Evolutionary conservation across 1,140 invertebrate species (phyloP), one percentile per base, ranked within the genome.

Genomic region (Contarinia nasturtii): DNA sequence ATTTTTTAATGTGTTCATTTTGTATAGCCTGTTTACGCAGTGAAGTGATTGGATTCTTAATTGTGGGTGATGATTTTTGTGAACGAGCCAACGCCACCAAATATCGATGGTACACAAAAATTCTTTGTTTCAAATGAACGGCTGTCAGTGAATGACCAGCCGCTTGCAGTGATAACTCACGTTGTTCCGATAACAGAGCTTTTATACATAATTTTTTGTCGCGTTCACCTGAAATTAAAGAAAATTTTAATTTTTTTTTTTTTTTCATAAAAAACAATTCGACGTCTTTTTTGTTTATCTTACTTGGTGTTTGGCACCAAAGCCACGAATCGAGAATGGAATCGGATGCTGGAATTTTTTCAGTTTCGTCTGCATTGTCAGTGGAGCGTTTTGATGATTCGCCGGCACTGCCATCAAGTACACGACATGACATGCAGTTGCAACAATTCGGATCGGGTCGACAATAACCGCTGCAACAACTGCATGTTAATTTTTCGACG

Each of bases 61-160:
- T 40, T 19, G 7, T 19, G 3, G 15, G 33, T 21, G 17, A 40
- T 18, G 37, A 14, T 45, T 41, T 50, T 44, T 48, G 46, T 43
- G 19, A 52, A 0, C 61, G 52, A 18, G 56, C 53, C 3, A 64
- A 47, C 0, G 61, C 59, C 5, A 61, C 55, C 44, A 57, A 64
- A 48, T 63, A 64, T 8, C 61, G 54, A 41, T 64, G 61, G 48
- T 63, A 64, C 41, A 64, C 53, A 33, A 57, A 61, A 0, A 64
- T 51, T 41, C 57, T 57, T 44, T 61, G 57, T 8, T 57, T 57
- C 1, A 64, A 49, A 40, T 62, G 61, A 46, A 62, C 54, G 7
- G 60, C 53, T 8, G 61, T 61, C 0, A 64, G 46, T 12, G 56
- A 59, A 40, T 63, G 63, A 17, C 58, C 59, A 5, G 61, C 60